These are phyloP conservation scores for Melanargia galathea DNA, from an alignment of 2,888 invertebrate genomes.

Conservation along the genomic window DNA sequence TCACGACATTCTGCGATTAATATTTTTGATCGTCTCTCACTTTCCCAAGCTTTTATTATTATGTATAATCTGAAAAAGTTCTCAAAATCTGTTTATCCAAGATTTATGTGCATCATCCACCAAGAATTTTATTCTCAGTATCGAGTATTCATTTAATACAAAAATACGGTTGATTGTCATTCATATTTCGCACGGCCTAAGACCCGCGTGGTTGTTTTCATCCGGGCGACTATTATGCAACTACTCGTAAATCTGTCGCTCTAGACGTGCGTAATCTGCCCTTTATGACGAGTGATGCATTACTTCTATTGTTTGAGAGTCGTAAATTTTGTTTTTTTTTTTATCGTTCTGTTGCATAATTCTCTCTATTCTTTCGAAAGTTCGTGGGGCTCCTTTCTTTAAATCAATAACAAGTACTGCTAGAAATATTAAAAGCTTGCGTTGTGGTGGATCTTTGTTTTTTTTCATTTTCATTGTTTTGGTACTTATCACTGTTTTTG, in stretches of 20 bases:
- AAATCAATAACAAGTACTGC: constrained; percentile 32
- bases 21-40: background rate
- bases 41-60: background rate
- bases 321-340: constrained; percentile 61
- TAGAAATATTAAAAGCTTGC: constrained; percentile 14
- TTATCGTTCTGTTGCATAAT: constrained; percentile 35
- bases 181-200: constrained; percentile 26
- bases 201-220: constrained; percentile 17
- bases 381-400: constrained; percentile 31
- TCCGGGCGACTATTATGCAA: constrained; percentile 62
- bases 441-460: background rate
- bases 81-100: constrained; percentile 2
- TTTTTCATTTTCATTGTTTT: background rate
- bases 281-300: constrained; percentile 80
- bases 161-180: constrained; percentile 21
- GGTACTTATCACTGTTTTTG: background rate
- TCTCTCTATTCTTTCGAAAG: constrained; percentile 29
- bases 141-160: constrained; percentile 13
- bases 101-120: constrained; percentile 6
- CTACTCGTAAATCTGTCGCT: constrained; percentile 70
- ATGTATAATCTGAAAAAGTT: background rate
- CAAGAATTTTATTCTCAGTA: background rate
- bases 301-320: constrained; percentile 66
- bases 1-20: too few species aligned
- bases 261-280: constrained; percentile 70